Evolutionary conservation across 2,797 vertebrate species (phyloP).

Genomic region (Champsocephalus esox): DNA sequence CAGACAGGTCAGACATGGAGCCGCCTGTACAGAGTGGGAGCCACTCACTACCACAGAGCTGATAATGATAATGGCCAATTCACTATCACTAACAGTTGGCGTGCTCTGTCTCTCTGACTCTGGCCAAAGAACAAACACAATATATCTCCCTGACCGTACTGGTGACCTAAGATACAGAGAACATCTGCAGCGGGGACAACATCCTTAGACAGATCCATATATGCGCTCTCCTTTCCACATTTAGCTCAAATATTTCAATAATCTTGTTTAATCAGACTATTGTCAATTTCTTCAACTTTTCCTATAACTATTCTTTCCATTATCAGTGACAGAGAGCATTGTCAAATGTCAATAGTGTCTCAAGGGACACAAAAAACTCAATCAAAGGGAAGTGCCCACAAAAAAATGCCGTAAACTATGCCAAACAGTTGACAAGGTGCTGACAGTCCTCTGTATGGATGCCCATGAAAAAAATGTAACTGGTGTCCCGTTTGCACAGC

Average conservation of each 20-base stretch:
- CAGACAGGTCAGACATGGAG: conserved; percentile 83
- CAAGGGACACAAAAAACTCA: too few relatives aligned
- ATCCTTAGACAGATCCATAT: conserved; percentile 24
- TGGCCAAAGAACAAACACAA: conserved; percentile 75
- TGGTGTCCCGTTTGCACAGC: too few relatives aligned
- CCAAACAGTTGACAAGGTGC: too few relatives aligned
- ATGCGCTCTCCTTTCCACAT: conserved; percentile 13
- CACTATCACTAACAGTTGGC: conserved; percentile 72
- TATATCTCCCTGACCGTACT: conserved; percentile 63
- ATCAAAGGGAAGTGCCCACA: too few relatives aligned
- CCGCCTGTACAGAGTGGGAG: conserved; percentile 79
- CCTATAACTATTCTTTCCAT: too few relatives aligned
- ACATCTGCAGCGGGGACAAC: not conserved
- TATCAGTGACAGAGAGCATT: too few relatives aligned
- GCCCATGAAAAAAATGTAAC: too few relatives aligned
- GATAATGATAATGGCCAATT: conserved; percentile 76
- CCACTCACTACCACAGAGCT: conserved; percentile 72
- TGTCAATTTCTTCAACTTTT: too few relatives aligned
- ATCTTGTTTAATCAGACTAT: conserved; percentile 26
- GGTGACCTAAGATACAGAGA: conserved; percentile 25
- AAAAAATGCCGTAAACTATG: too few relatives aligned
- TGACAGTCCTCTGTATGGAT: too few relatives aligned
- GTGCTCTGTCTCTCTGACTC: conserved; percentile 60
- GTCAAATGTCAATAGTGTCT: too few relatives aligned
- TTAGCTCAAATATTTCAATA: conserved; percentile 20